phyloP scores from a whole-genome alignment of 2,797 vertebrate species.

The Cephalopachus bancanus region DNA sequence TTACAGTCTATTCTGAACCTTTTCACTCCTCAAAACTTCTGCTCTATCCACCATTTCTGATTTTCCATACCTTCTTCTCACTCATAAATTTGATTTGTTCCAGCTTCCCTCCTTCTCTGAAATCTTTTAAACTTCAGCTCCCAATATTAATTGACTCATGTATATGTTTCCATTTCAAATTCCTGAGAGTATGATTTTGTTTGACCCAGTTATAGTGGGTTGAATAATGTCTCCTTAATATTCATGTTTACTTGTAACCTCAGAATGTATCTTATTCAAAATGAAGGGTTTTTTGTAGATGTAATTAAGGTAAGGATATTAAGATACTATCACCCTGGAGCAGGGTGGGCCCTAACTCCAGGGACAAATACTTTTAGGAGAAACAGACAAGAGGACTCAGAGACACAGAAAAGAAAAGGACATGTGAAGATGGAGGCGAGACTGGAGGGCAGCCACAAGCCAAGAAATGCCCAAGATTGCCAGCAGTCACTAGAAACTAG shows the following conservation, averaged over 20 bases:
- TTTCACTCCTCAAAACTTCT: neutral
- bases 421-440: neutral
- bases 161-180: neutral
- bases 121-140: neutral
- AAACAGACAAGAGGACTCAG: neutral
- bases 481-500: neutral
- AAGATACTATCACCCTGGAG: neutral
- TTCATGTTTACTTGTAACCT: neutral
- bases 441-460: neutral
- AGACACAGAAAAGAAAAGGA: neutral
- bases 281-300: neutral
- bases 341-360: neutral
- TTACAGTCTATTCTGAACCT: neutral
- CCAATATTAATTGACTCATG: neutral
- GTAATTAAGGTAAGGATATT: neutral
- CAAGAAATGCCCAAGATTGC: neutral
- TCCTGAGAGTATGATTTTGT: neutral
- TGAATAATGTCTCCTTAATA: neutral
- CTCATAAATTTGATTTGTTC: neutral
- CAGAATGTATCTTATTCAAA: constrained; percentile 22
- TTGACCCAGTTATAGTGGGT: neutral
- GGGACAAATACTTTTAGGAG: neutral
- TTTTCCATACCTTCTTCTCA: neutral
- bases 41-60: neutral
- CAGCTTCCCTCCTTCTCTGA: neutral